These are phyloP conservation scores for Pangasius mekongensis DNA, from an alignment of 2,797 vertebrate genomes.

Conservation along the genomic window DNA sequence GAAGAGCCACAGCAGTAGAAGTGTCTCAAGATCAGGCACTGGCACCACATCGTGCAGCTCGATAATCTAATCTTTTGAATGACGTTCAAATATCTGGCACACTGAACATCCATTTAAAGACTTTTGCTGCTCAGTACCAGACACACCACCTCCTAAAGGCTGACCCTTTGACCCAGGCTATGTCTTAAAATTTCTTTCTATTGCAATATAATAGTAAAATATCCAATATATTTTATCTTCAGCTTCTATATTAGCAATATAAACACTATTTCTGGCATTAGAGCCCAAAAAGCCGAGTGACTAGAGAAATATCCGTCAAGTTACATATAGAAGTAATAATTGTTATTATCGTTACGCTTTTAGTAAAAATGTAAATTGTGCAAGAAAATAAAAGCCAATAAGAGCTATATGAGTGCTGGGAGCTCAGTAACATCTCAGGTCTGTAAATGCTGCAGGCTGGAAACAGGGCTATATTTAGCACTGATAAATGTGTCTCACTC, in stretches of 20 bases:
- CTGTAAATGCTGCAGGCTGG: conserved; percentile 32
- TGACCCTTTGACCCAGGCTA: background rate
- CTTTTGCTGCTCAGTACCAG: background rate
- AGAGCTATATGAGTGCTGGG: background rate
- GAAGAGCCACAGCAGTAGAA: background rate
- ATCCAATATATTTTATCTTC: background rate
- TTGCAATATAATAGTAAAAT: background rate
- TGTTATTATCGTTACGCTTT: background rate
- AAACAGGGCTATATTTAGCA: conserved; percentile 49
- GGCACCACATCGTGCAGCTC: background rate
- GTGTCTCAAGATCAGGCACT: background rate
- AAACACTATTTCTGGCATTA: background rate
- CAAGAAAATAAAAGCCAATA: background rate
- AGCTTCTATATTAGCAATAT: background rate
- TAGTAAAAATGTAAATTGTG: background rate
- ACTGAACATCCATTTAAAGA: background rate
- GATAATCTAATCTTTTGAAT: background rate
- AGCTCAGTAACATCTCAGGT: conserved; percentile 18
- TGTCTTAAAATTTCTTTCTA: background rate
- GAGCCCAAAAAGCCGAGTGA: background rate
- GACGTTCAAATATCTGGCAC: background rate
- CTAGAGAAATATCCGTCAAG: no score
- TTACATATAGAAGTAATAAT: background rate
- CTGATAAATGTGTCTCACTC: conserved; percentile 25
- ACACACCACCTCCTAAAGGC: background rate